Percentiles rank a stretch among this genome's conserved stretches.
Conservation (phyloP, 2,797 vertebrate species). For the Ptychobarbus kaznakovi region DNA sequence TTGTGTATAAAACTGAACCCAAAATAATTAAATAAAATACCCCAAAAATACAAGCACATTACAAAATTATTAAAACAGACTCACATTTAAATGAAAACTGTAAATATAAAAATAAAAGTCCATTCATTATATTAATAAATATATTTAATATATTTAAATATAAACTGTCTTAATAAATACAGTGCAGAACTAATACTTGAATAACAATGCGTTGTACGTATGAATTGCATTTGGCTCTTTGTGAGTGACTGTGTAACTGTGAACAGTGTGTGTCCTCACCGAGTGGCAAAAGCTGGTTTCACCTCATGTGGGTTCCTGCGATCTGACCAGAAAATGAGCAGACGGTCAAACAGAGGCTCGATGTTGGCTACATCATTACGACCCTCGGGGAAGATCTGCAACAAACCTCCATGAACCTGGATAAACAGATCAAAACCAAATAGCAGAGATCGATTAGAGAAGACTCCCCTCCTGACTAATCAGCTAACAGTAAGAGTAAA, state of each 20-base stretch:
- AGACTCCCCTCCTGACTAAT: background rate
- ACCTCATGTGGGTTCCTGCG: slow-evolving; percentile 93
- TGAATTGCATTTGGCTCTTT: background rate
- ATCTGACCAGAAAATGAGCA: slow-evolving; percentile 93
- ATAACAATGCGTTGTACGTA: background rate
- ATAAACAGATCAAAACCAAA: slow-evolving; percentile 47
- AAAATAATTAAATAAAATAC: background rate
- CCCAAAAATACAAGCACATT: background rate
- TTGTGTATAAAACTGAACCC: background rate
- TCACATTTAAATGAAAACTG: background rate
- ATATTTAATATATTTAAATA: background rate
- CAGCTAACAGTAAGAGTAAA: background rate
- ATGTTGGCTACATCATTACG: slow-evolving; percentile 88
- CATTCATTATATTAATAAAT: background rate
- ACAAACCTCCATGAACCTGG: slow-evolving; percentile 86
- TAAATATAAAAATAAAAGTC: background rate
- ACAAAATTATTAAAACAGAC: background rate
- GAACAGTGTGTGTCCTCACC: slow-evolving; percentile 72
- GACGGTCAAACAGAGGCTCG: slow-evolving; percentile 85
- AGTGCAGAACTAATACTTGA: background rate
- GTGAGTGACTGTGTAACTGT: background rate
- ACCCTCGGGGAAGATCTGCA: slow-evolving; percentile 90
- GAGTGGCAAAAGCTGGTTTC: slow-evolving; percentile 87
- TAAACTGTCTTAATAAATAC: background rate
- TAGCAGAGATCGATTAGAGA: background rate